These are phyloP conservation scores for Bombylius discolor DNA, from an alignment of 2,888 invertebrate species.

Conservation along the genomic window DNA sequence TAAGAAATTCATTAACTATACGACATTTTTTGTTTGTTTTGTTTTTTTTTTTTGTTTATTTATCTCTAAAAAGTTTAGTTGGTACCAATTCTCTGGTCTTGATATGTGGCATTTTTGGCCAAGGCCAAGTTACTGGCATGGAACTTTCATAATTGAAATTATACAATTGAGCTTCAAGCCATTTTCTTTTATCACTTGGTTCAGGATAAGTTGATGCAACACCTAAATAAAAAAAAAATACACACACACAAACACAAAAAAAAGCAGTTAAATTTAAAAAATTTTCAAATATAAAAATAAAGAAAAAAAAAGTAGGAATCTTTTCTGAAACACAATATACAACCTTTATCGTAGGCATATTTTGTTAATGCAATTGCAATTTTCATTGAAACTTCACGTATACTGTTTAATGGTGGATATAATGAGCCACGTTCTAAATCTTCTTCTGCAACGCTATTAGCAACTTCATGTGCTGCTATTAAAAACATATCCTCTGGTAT, in stretches of 20 bases:
- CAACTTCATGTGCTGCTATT: slow-evolving; percentile 76
- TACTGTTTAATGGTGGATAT: slow-evolving; percentile 76
- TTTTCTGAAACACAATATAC: neutral
- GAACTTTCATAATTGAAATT: slow-evolving; percentile 65
- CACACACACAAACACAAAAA: too few species aligned
- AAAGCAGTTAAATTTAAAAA: neutral
- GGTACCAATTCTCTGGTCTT: slow-evolving; percentile 33
- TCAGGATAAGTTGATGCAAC: slow-evolving; percentile 77
- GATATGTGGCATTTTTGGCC: slow-evolving; percentile 38
- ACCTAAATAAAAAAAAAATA: slow-evolving; percentile 40
- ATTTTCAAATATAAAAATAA: too few species aligned
- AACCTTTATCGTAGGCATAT: slow-evolving; percentile 80
- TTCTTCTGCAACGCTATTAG: slow-evolving; percentile 67
- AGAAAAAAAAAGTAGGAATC: too few species aligned
- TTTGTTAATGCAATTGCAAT: slow-evolving; percentile 81
- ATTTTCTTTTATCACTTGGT: slow-evolving; percentile 59
- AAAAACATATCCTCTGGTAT: slow-evolving; percentile 91
- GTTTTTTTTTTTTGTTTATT: slow-evolving; percentile 6
- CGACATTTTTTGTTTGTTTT: neutral
- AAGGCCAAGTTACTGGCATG: slow-evolving; percentile 56
- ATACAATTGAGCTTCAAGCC: slow-evolving; percentile 62
- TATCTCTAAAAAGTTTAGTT: slow-evolving; percentile 24
- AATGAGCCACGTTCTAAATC: slow-evolving; percentile 78
- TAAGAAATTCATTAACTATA: too few species aligned
- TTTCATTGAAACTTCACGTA: slow-evolving; percentile 76